phyloP scores from a whole-genome alignment of 2,113 vertebrate species.

The Suncus etruscus region DNA sequence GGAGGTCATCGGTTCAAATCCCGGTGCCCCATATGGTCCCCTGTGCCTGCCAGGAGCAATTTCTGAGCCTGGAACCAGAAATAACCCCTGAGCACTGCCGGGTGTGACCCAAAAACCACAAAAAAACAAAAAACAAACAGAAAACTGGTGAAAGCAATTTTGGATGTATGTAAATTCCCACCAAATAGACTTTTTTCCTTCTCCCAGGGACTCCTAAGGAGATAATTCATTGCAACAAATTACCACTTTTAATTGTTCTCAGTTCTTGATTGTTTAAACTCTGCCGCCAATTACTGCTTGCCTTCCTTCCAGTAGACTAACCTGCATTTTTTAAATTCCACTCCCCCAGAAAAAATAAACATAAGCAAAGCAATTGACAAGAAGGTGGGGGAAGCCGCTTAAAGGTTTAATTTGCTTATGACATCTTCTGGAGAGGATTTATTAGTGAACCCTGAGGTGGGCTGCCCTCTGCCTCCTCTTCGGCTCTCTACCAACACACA shows the following conservation, averaged over 20 bases:
- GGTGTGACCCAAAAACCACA: too few species aligned
- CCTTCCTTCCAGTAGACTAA: slow-evolving; percentile 56
- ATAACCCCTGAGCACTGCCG: too few species aligned
- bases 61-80: too few species aligned
- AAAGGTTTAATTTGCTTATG: slow-evolving; percentile 53
- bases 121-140: too few species aligned
- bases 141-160: slow-evolving; percentile 58
- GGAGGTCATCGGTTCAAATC: too few species aligned
- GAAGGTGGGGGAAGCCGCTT: slow-evolving; percentile 40
- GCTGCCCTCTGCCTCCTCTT: background rate
- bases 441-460: background rate
- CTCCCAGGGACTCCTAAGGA: slow-evolving; percentile 48
- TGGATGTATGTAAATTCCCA: slow-evolving; percentile 51
- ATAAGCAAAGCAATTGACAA: slow-evolving; percentile 53
- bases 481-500: too few species aligned
- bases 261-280: slow-evolving; percentile 56
- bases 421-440: background rate
- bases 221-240: slow-evolving; percentile 71
- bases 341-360: slow-evolving; percentile 37
- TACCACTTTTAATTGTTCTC: slow-evolving; percentile 71
- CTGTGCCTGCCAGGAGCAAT: too few species aligned
- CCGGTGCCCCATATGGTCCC: too few species aligned
- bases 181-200: background rate
- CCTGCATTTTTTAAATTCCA: slow-evolving; percentile 52
- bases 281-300: slow-evolving; percentile 58